These are phyloP conservation scores for Conops quadrifasciatus DNA, from an alignment of 2,888 invertebrate species.

Conservation along the genomic window DNA sequence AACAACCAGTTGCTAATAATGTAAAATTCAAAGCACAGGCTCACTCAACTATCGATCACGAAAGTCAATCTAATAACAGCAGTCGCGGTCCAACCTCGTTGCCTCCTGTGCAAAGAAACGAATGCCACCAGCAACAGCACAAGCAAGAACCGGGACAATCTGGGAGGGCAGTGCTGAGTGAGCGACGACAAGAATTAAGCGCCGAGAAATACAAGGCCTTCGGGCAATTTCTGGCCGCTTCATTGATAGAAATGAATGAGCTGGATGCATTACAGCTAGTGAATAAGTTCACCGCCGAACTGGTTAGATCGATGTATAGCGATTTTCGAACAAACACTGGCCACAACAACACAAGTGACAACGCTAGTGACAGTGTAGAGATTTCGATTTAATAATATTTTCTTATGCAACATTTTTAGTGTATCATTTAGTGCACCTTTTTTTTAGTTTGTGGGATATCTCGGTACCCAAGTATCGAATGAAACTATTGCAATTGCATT, in stretches of 20 bases:
- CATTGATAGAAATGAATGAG: conserved; percentile 56
- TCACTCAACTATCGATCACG: conserved; percentile 2
- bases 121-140: neutral
- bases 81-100: neutral
- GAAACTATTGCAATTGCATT: neutral
- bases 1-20: conserved; percentile 1
- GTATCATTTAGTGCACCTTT: too few species aligned
- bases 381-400: conserved; percentile 5
- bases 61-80: neutral
- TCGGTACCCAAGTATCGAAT: neutral
- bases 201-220: conserved; percentile 55
- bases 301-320: conserved; percentile 46
- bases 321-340: neutral
- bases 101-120: neutral
- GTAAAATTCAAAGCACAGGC: neutral
- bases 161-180: neutral
- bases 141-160: neutral
- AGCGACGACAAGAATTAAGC: conserved; percentile 29
- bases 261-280: conserved; percentile 53
- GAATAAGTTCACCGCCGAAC: conserved; percentile 55
- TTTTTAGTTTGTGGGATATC: too few species aligned
- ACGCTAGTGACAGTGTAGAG: conserved; percentile 10
- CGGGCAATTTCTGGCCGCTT: conserved; percentile 55
- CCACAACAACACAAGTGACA: neutral
- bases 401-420: too few species aligned